A percentile compares a stretch with the other conserved stretches of the same genome.
These are phyloP conservation scores for Epiperipatus broadwayi DNA, from an alignment of 2,888 invertebrate genomes.

Conservation along the genomic window DNA sequence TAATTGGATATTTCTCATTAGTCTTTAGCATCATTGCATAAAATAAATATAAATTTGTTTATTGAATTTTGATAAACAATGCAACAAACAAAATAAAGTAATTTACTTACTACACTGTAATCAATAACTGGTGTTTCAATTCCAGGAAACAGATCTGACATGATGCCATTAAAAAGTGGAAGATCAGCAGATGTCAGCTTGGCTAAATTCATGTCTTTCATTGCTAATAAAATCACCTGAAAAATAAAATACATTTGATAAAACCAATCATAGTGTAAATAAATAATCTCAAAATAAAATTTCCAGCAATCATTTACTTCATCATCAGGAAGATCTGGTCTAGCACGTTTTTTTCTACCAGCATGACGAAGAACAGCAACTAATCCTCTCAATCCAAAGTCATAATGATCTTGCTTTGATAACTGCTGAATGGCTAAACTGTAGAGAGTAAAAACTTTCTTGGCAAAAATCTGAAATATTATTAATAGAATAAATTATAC, in stretches of 20 bases:
- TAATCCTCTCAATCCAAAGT: conserved; percentile 71
- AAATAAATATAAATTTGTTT: too few species aligned
- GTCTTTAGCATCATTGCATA: too few species aligned
- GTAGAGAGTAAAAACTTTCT: conserved; percentile 61
- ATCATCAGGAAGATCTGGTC: conserved; percentile 48
- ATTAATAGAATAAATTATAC: conserved; percentile 19
- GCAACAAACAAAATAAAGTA: background rate
- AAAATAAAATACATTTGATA: too few species aligned
- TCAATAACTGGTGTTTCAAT: conserved; percentile 51
- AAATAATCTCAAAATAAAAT: too few species aligned
- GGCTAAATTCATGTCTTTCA: conserved; percentile 80
- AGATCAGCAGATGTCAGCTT: conserved; percentile 63
- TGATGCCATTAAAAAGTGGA: conserved; percentile 64
- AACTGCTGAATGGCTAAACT: conserved; percentile 63
- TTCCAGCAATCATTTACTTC: conserved; percentile 43
- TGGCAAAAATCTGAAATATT: conserved; percentile 30
- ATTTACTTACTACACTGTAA: conserved; percentile 51
- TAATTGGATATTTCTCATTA: too few species aligned
- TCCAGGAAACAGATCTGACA: conserved; percentile 66
- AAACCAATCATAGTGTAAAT: too few species aligned
- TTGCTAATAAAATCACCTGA: conserved; percentile 52
- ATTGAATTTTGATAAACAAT: background rate
- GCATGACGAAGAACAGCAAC: conserved; percentile 62
- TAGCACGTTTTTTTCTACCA: conserved; percentile 52
- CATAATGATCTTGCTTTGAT: conserved; percentile 73